These are phyloP conservation scores for Nemoura dubitans DNA, from an alignment of 2,888 invertebrate species.

Conservation along the genomic window DNA sequence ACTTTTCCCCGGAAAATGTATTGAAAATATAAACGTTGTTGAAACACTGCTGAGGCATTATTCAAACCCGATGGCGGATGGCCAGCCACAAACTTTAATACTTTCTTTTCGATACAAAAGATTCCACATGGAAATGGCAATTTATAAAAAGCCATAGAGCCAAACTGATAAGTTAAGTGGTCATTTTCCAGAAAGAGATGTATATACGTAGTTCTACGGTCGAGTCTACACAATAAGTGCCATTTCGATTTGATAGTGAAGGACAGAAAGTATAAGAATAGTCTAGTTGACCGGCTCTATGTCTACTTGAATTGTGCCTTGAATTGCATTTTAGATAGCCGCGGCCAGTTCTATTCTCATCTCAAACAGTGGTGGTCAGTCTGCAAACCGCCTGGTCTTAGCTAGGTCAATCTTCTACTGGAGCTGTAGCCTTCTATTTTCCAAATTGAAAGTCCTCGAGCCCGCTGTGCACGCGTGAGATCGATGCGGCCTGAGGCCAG, in stretches of 20 bases:
- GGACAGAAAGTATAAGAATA: constrained; percentile 28
- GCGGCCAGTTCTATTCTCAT: neutral
- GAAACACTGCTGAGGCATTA: neutral
- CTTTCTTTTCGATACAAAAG: neutral
- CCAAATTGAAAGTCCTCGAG: constrained; percentile 15
- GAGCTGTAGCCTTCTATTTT: constrained; percentile 10
- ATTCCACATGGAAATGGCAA: constrained; percentile 5
- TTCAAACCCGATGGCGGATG: neutral
- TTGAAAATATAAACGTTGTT: neutral
- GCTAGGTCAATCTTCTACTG: constrained; percentile 20
- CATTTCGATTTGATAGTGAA: constrained; percentile 8
- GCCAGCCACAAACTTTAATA: neutral
- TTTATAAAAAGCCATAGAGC: neutral
- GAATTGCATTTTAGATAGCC: constrained; percentile 34
- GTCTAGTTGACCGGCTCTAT: neutral
- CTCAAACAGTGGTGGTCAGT: neutral
- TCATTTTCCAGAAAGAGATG: neutral
- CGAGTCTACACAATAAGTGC: neutral
- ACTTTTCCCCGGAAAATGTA: neutral
- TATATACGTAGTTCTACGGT: neutral
- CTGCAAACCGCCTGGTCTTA: neutral
- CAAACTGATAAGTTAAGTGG: constrained; percentile 5
- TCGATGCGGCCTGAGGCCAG: neutral
- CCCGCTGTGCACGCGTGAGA: neutral
- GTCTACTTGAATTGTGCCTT: constrained; percentile 8